Base-by-base conservation (phyloP, 2,888 invertebrate genomes). In the Ceramica pisi region DNA sequence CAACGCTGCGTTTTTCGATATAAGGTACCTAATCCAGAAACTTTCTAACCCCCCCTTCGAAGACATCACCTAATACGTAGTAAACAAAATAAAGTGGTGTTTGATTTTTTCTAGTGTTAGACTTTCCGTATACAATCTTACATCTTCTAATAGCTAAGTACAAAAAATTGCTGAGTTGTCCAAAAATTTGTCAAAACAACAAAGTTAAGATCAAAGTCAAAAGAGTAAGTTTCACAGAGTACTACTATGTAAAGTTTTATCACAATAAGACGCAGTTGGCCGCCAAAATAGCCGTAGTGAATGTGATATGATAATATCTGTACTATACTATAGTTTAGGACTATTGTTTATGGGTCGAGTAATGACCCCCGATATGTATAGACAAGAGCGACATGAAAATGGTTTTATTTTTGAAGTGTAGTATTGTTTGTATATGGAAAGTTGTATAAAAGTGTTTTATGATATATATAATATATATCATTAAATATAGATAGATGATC, bases 341-440 rank as follows among this genome's bases (percentile, higher is more conserved):
- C 87, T 31, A 89, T 87, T 83, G 85, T 84, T 88, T 87, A 88
- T 87, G 80, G 85, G 80, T 79, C 80, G 76, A 80, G 81, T 77
- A 84, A 86, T 76, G 88, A 84, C 85, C 84, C 81, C 78, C 57
- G 53, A 65, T 59, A 67, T 8, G 44, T 14, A 48, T 35, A 56
- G 41, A 55, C 51, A 31, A 44, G 26, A 53, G 44, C 21, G 5
- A 68, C 57, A 75, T 31, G 53, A 55, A 74, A 74, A 67, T 50
- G 44, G 51, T 74, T 60, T 75, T 60, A 64, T 55, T 60, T 63
- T 12, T 16, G 26, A 35, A 31, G 6, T 31, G 44, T 12, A 44
- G 19, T 60, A 21, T 14, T 72, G 14, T 50, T 50, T 44, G 1
- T 53, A 7, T 38, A 14, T 16, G 10, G 6, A 41, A 19, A 31